phyloP scores from a whole-genome alignment of 1,140 invertebrate species.

The Pristionchus pacificus region DNA sequence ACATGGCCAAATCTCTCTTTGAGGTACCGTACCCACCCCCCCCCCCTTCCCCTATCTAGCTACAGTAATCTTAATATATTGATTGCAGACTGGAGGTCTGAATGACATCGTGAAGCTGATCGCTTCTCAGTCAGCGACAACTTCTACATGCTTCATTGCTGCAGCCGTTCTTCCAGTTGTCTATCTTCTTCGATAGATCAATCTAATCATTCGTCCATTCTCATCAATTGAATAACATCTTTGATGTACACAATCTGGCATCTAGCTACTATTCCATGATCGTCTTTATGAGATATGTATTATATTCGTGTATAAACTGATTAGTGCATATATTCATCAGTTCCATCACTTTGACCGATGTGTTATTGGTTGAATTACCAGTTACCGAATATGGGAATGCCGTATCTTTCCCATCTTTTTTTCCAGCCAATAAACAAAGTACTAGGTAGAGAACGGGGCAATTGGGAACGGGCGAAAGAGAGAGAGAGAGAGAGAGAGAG shows the following conservation, averaged over 20 bases:
- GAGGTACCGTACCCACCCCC: too few species aligned
- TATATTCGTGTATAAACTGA: conserved; percentile 6
- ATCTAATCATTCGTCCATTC: background rate
- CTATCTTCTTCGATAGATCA: background rate
- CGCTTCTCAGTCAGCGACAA: conserved; percentile 7
- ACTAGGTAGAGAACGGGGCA: too few species aligned
- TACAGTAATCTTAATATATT: too few species aligned
- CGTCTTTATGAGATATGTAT: background rate
- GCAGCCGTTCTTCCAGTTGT: conserved; percentile 25
- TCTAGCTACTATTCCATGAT: background rate
- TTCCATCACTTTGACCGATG: background rate
- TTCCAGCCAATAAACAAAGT: too few species aligned
- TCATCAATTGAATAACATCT: background rate
- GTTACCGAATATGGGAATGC: too few species aligned
- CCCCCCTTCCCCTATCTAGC: too few species aligned
- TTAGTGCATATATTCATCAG: conserved; percentile 19
- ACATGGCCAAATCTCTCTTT: conserved; percentile 22
- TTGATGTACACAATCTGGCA: background rate
- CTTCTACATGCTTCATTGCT: conserved; percentile 13
- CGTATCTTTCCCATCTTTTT: too few species aligned
- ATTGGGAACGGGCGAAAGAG: too few species aligned
- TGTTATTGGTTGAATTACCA: background rate
- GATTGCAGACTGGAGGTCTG: conserved; percentile 33
- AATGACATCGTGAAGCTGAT: conserved; percentile 28
- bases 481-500: too few species aligned